Percentiles rank a stretch among this genome's conserved stretches.
These are phyloP conservation scores for Polypterus bichir DNA, from an alignment of 2,113 vertebrate species.

Conservation along the genomic window DNA sequence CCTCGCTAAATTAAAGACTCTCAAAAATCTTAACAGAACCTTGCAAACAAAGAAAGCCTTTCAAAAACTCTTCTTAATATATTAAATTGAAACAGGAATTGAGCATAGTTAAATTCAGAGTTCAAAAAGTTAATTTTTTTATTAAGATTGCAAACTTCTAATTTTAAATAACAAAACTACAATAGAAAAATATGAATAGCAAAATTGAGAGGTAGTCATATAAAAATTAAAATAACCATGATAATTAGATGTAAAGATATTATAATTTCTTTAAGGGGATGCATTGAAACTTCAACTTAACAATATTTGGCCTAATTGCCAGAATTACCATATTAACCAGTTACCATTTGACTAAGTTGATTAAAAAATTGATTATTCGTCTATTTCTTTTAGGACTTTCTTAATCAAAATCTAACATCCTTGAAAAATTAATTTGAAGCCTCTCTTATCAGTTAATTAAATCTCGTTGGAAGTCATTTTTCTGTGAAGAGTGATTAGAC, in stretches of 20 bases:
- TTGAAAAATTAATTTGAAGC: constrained; percentile 79
- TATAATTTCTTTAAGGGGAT: constrained; percentile 59
- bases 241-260: constrained; percentile 69
- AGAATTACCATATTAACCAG: constrained; percentile 73
- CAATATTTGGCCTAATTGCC: constrained; percentile 67
- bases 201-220: constrained; percentile 60
- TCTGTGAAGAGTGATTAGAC: constrained; percentile 59
- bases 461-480: constrained; percentile 68
- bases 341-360: constrained; percentile 70
- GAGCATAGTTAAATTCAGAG: constrained; percentile 8
- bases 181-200: constrained; percentile 35
- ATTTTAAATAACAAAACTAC: constrained; percentile 36
- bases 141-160: constrained; percentile 41
- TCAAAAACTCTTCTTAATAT: too few species aligned
- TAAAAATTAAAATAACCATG: constrained; percentile 54
- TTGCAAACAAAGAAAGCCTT: not conserved
- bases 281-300: constrained; percentile 58
- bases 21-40: not conserved
- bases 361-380: constrained; percentile 74
- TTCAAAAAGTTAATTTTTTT: constrained; percentile 41
- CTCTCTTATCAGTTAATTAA: constrained; percentile 77
- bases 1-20: not conserved
- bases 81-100: too few species aligned
- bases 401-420: constrained; percentile 78
- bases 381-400: constrained; percentile 73